Evolutionary conservation across 2,888 invertebrate genomes (phyloP), one percentile per base, ranked within the genome.

Genomic region (Cantharis flavilabris): DNA sequence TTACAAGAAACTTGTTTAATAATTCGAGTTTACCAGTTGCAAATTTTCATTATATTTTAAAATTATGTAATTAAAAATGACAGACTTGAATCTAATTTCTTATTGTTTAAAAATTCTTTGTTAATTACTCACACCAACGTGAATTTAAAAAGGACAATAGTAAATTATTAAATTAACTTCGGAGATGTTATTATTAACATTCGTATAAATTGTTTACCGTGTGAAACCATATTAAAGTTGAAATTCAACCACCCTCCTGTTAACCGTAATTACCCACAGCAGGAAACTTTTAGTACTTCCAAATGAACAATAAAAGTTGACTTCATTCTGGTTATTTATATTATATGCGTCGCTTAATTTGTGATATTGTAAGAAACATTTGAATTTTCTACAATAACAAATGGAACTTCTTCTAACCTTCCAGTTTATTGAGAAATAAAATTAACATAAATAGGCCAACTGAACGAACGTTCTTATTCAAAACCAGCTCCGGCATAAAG

Each of bases 271-370:
- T 67, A 67, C 65, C 65, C 65, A 67, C 65, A 67, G 65, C 65
- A 67, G 65, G 65, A 67, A 67, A 67, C 65, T 67, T 67, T 67
- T 67, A 26, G 20, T 64, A 67, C 65, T 23, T 67, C 65, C 65
- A 67, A 67, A 20, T 49, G 49, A 49, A 49, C 49, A 49, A 49
- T 49, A 49, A 49, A 49, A 49, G n/a, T 49, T 49, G 49, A 49
- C 49, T 49, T 49, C n/a, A 7, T 49, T 49, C 49, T 49, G 49
- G 49, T 49, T 49, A 49, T 49, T 49, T 49, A 49, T 49, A 9
- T n/a, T n/a, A 49, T n/a, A n/a, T n/a, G 49, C n/a, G 49, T 49
- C n/a, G 49, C 9, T 49, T 49, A 49, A 13, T 49, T 49, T 49
- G n/a, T 49, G n/a, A 49, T 49, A 49, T n/a, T 49, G 49, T 49